phyloP scores from a whole-genome alignment of 2,888 invertebrate genomes.

The Agrilus biguttatus region DNA sequence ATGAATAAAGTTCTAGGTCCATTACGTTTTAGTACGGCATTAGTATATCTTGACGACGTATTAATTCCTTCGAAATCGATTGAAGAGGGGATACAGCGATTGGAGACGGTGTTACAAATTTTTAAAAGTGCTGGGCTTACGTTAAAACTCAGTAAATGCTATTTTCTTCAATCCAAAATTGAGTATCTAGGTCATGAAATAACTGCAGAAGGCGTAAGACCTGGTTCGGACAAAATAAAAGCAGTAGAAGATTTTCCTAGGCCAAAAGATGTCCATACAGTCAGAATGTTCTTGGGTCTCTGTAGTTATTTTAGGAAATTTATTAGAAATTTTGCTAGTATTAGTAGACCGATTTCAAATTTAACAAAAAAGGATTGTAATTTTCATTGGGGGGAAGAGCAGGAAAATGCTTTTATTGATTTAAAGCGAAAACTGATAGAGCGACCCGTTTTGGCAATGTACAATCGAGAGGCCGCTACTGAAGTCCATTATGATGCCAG shows the following conservation, averaged over 20 bases:
- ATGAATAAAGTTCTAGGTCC: conserved; percentile 8
- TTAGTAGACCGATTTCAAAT: too few relatives aligned
- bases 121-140: conserved; percentile 1
- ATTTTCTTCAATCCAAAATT: conserved; percentile 6
- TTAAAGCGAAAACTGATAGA: too few relatives aligned
- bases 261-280: conserved; percentile 1
- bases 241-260: conserved; percentile 6
- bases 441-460: too few relatives aligned
- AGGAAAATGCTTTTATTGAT: too few relatives aligned
- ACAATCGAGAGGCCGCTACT: too few relatives aligned
- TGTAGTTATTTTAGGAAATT: too few relatives aligned
- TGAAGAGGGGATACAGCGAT: conserved; percentile 7
- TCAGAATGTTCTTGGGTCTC: neutral
- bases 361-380: too few relatives aligned
- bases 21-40: conserved; percentile 6
- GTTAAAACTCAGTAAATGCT: conserved; percentile 8
- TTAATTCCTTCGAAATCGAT: conserved; percentile 10
- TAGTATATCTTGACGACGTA: conserved; percentile 9
- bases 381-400: too few relatives aligned
- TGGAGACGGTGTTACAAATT: conserved; percentile 5
- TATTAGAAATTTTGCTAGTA: too few relatives aligned
- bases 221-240: conserved; percentile 5
- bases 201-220: conserved; percentile 4
- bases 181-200: conserved; percentile 9
- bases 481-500: too few relatives aligned